Evolutionary conservation across 1,140 invertebrate genomes (phyloP), one percentile per base, ranked within the genome.

Genomic region (Orussus abietinus): DNA sequence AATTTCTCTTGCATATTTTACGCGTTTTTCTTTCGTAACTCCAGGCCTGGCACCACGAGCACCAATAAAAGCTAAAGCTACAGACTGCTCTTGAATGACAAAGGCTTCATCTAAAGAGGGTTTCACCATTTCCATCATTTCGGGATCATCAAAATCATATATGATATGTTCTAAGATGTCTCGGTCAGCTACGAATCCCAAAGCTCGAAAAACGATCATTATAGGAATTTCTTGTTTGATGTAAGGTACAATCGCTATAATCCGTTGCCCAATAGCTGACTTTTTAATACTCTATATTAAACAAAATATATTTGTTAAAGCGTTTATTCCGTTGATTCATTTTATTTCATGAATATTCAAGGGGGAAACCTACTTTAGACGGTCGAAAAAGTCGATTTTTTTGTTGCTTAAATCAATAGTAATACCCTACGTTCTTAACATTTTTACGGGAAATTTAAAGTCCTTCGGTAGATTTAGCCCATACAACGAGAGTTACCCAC

Each of bases 101-200:
- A 99, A 98, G 31, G 96, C 96, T 77, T 99, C 96, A 75, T 99
- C 96, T 30, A 99, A 74, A 1, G 94, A 98, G 3, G 96, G 96
- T 72, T 99, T 99, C 0, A 91, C 94, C 94, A 99, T 98, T 80
- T 99, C 96, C 94, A 98, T 98, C 94, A 99, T 98, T 79, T 99
- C 96, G 15, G 92, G 94, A 75, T 99, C 96, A 71, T 98, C 91
- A 76, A 98, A 98, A 59, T 98, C 96, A 69, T 98, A 98, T 57
- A 98, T 98, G 39, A 98, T 98, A 60, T 98, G 96, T 64, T 98
- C 96, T 5, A 99, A 74, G 59, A 99, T 99, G 74, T 99, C 96
- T 59, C 96, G 79, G 74, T 99, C 96, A 14, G 96, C 95, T 22
- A 99, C 96, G 76, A 99, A 99, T 12, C 96, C 96, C 13, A 98